phyloP scores from a whole-genome alignment of 2,797 vertebrate genomes.

The Huso huso region DNA sequence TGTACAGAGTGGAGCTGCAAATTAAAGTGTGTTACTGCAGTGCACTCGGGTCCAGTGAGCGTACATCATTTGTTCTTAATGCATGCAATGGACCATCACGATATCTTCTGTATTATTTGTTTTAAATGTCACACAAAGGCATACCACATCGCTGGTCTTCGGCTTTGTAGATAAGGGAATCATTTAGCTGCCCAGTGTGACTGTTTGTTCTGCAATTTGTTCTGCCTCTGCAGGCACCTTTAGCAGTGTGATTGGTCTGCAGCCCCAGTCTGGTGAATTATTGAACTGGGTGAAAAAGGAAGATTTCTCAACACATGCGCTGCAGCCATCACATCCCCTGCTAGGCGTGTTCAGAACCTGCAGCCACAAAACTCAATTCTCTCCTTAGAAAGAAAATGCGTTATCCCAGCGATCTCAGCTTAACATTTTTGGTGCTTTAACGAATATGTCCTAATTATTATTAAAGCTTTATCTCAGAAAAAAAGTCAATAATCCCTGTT shows the following conservation, averaged over 20 bases:
- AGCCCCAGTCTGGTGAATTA: slow-evolving; percentile 33
- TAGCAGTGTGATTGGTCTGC: slow-evolving; percentile 26
- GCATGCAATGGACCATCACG: slow-evolving; percentile 30
- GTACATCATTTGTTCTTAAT: slow-evolving; percentile 8
- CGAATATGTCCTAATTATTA: too few relatives aligned
- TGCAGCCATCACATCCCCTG: slow-evolving; percentile 23
- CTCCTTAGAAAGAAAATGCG: neutral
- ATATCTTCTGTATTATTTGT: slow-evolving; percentile 38
- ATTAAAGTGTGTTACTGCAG: too few relatives aligned
- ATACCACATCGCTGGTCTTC: slow-evolving; percentile 31
- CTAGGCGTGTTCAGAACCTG: slow-evolving; percentile 25
- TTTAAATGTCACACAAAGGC: slow-evolving; percentile 32
- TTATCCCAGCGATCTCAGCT: too few relatives aligned
- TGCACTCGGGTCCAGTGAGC: too few relatives aligned
- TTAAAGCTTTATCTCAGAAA: too few relatives aligned
- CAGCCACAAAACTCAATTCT: slow-evolving; percentile 1
- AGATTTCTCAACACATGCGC: slow-evolving; percentile 62
- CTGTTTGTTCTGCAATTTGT: slow-evolving; percentile 65
- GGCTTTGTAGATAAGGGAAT: slow-evolving; percentile 40
- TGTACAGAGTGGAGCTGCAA: too few relatives aligned
- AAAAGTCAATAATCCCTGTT: too few relatives aligned
- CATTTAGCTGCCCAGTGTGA: slow-evolving; percentile 48
- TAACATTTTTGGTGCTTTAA: too few relatives aligned
- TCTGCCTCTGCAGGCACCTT: slow-evolving; percentile 44
- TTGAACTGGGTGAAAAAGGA: slow-evolving; percentile 52